Base-by-base conservation (phyloP, 2,888 invertebrate genomes). In the Geophilus truncorum region DNA sequence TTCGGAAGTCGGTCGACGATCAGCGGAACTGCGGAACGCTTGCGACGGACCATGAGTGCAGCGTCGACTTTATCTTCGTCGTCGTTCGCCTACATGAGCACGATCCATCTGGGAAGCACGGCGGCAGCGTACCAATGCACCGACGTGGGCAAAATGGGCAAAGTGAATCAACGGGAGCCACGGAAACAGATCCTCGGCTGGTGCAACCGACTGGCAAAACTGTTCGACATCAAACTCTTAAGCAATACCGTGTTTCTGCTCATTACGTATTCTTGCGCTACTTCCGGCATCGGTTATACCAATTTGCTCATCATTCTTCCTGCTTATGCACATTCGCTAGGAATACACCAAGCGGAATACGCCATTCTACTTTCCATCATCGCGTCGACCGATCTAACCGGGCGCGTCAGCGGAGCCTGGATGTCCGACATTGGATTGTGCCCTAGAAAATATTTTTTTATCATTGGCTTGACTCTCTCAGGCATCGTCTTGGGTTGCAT, bases 71-170 rank as follows among this genome's bases (percentile, higher is more conserved):
- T 93, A 0, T 94, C 93, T 0, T 92, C 92, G 0, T 93, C 94
- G 45, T 94, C 94, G 77, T 94, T 95, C 84, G 92, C 94, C 82
- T 95, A 94, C 85, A 91, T 94, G 86, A 93, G 93, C 77, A 94
- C 94, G 0, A 93, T 94, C 0, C 94, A 93, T 85, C 94, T 94
- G 84, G 94, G 94, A 0, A 94, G 94, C 62, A 94, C 94, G 0
- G 84, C 94, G 0, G 93, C 93, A 0, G 91, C 90, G 93, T 0
- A 93, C 93, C 77, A 90, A 94, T 82, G 93, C 93, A 15, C 85
- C 94, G 0, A 85, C 80, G 78, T 83, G 80, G n/a, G 34, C 23
- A 40, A 79, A 28, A 10, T 45, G 40, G 62, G 30, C 25, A 77
- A 76, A 34, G 21, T 77, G 32, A 45, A 15, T 45, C 45, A 45